phyloP scores from a whole-genome alignment of 2,888 invertebrate species.

The Axea sp. region DNA sequence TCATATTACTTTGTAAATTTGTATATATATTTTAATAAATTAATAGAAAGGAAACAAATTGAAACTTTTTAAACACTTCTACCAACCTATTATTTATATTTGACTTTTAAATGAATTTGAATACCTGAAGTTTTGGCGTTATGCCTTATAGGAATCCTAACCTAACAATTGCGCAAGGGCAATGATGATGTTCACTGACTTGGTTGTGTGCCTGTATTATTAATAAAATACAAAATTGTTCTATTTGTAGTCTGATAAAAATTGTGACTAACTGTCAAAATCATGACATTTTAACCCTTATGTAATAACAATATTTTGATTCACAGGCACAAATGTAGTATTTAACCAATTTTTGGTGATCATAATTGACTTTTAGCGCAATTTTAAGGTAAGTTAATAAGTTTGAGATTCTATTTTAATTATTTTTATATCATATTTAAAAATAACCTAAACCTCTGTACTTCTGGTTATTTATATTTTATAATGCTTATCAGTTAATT shows the following conservation, averaged over 20 bases:
- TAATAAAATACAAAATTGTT: constrained; percentile 32
- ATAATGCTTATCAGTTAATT: no score
- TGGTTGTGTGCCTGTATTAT: constrained; percentile 5
- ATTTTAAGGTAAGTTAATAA: constrained; percentile 21
- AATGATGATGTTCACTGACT: not conserved
- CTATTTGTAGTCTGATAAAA: constrained; percentile 30
- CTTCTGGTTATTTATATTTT: constrained; percentile 14
- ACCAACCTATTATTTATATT: no score
- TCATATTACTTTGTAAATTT: no score
- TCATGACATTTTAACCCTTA: constrained; percentile 39
- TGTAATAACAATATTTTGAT: constrained; percentile 5
- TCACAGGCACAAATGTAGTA: not conserved
- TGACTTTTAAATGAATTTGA: no score
- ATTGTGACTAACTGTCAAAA: constrained; percentile 14
- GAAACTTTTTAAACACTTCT: no score
- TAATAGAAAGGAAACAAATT: no score
- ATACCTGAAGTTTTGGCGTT: no score
- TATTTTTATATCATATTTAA: not conserved
- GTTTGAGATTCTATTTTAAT: not conserved
- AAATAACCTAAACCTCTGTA: constrained; percentile 11
- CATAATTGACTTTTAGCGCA: constrained; percentile 2
- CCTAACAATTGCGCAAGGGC: constrained; percentile 36
- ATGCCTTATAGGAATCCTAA: no score
- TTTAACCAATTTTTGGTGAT: not conserved
- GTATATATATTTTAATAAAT: no score